These are phyloP conservation scores for Synergus itoensis DNA, from an alignment of 2,888 invertebrate species.

Conservation along the genomic window DNA sequence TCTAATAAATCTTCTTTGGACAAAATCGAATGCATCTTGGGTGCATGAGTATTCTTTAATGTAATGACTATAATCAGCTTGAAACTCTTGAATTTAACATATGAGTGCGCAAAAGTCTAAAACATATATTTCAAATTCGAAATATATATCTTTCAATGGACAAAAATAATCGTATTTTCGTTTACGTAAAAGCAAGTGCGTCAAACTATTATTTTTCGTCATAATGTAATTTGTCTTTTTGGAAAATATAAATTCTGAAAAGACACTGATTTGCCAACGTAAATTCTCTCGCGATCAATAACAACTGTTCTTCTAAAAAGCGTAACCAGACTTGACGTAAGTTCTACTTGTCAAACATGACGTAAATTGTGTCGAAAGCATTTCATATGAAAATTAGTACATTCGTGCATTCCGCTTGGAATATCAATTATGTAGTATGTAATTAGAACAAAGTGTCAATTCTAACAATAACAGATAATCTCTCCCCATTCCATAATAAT, in stretches of 20 bases:
- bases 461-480: not conserved
- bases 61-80: not conserved
- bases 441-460: not conserved
- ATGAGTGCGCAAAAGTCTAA: too few species aligned
- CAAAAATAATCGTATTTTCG: not conserved
- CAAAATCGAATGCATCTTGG: too few species aligned
- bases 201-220: not conserved
- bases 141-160: not conserved
- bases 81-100: not conserved
- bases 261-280: not conserved
- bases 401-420: not conserved
- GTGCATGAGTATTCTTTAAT: not conserved
- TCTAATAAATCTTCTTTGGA: too few species aligned
- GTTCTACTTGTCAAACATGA: not conserved
- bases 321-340: not conserved
- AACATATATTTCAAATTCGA: not conserved
- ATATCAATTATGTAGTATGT: not conserved
- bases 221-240: too few species aligned
- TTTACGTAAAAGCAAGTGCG: not conserved
- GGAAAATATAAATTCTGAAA: not conserved
- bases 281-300: too few species aligned
- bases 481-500: not conserved
- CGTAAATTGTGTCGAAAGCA: not conserved
- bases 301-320: too few species aligned
- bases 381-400: not conserved